A percentile compares a stretch with the other conserved stretches of the same genome.
Evolutionary conservation across 2,797 vertebrate genomes (phyloP).

Genomic region (Phataginus tricuspis): DNA sequence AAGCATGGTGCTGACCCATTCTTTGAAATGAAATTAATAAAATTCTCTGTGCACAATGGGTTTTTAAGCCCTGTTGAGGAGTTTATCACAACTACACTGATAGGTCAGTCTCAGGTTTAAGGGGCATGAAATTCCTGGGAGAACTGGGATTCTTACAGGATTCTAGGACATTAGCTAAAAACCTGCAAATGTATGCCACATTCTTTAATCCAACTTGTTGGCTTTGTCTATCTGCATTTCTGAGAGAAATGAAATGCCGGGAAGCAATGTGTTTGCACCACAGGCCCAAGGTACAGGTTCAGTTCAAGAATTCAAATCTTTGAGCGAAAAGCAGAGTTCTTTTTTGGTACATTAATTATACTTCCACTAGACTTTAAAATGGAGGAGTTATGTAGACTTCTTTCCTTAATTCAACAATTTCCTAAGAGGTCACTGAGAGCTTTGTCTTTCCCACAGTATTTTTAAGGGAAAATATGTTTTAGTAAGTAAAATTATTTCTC

Average conservation of each 20-base stretch:
- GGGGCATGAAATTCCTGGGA: neutral
- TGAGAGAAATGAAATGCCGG: neutral
- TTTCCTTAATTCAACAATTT: slow-evolving; percentile 74
- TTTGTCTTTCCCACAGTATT: slow-evolving; percentile 69
- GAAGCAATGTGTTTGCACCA: slow-evolving; percentile 21
- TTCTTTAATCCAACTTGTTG: slow-evolving; percentile 46
- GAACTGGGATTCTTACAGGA: neutral
- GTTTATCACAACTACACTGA: neutral
- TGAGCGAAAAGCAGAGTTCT: slow-evolving; percentile 47
- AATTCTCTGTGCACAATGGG: neutral
- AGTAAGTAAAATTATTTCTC: slow-evolving; percentile 83
- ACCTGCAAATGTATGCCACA: neutral
- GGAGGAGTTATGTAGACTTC: slow-evolving; percentile 56
- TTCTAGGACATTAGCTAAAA: slow-evolving; percentile 19
- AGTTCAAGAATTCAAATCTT: slow-evolving; percentile 67
- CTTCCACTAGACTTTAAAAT: slow-evolving; percentile 63
- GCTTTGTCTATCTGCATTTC: slow-evolving; percentile 42
- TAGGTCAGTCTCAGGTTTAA: neutral
- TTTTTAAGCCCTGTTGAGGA: slow-evolving; percentile 18
- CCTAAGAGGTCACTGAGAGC: slow-evolving; percentile 73
- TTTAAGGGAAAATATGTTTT: slow-evolving; percentile 79
- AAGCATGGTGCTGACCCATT: neutral
- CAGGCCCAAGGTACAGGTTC: slow-evolving; percentile 27
- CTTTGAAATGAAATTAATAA: slow-evolving; percentile 32
- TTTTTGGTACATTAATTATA: slow-evolving; percentile 72